Evolutionary conservation across 2,113 vertebrate species (phyloP), one percentile per base, ranked within the genome.

Genomic region (Forbesichthys agassizii): DNA sequence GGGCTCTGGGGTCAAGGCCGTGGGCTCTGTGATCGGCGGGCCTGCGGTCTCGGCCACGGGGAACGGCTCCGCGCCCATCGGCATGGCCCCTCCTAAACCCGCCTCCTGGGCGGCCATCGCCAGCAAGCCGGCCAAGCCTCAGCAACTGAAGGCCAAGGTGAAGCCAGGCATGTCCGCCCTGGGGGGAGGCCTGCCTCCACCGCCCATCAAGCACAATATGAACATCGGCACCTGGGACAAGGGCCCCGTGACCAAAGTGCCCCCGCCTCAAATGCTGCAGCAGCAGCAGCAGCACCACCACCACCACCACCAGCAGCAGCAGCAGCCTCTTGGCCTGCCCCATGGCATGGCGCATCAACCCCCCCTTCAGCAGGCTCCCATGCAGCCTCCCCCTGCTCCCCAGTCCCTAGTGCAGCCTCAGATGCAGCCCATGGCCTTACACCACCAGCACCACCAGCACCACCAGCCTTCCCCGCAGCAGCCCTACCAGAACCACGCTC

Each of bases 141-240:
- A 89, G 61, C 96, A 96, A 84, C 92, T 96, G 55, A 98, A 96
- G 89, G 84, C 94, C 75, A 98, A 96, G 91, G 85, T 93, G 68
- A 97, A 97, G 89, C 86, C 94, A 0, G 96, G 95, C 61, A 94
- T 95, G 77, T 84, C 91, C 66, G 86, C 92, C 0, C 95, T 93
- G 33, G 95, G 92, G 4, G 89, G 88, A 3, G 91, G 93, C 0
- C 89, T 97, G 56, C 96, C 95, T 12, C 96, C 96, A 0, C 95
- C 96, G 0, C 95, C 96, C 36, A 97, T 98, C 84, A 98, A 98
- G 89, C 96, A 98, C 90, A 96, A 98, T 77, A 96, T 98, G 96
- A 96, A 98, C 93, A 97, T 98, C 64, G 96, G 96, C 80, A 98
- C 96, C 67, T 98, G 96, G 96, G 96, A 98, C 63, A 96, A 98